Base-by-base conservation (phyloP, 2,113 vertebrate genomes). In the Struthidea cinerea region DNA sequence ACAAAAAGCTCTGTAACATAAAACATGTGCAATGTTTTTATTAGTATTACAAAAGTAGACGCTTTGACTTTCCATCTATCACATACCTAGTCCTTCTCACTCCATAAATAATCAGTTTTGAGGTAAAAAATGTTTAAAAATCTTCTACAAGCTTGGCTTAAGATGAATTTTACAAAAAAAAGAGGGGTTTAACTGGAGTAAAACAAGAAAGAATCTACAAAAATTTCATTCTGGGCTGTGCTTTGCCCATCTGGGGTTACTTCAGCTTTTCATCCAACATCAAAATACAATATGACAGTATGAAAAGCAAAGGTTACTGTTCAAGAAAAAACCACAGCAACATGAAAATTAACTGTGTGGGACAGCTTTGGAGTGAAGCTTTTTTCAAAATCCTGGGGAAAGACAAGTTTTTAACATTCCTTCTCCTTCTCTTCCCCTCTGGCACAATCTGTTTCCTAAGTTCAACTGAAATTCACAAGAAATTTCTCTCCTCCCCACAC, bases 141-240 rank as follows among this genome's bases (percentile, higher is more conserved):
- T 26, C 33, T 32, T 33, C 22, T 46, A 13, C 49, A 90, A 83
- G 33, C 7, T 16, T 82, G 27, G 21, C 19, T 75, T 67, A 32
- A 10, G n/a, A 59, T 17, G 55, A 74, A 30, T 18, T 37, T 47
- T 4, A 19, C 0, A 3, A 50, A 39, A 2, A 21, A 33, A 42
- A 59, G 1, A 18, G 3, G 8, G 3, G 1, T 6, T 10, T 37
- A 26, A 26, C 11, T 6, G 9, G 13, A 53, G 8, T 21, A 20
- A 85, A 88, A 21, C 33, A 49, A 50, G 26, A 49, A 46, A n/a
- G 5, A 13, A 30, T 1, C 17, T 9, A 35, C 15, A 61, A 67
- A 67, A 61, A 27, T 6, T n/a, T 75, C 10, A 18, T 32, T 50
- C 23, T 42, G 35, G 9, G 16, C 13, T 47, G 10, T 42, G 16